phyloP scores from a whole-genome alignment of 2,888 invertebrate species.

The Baccha elongata region DNA sequence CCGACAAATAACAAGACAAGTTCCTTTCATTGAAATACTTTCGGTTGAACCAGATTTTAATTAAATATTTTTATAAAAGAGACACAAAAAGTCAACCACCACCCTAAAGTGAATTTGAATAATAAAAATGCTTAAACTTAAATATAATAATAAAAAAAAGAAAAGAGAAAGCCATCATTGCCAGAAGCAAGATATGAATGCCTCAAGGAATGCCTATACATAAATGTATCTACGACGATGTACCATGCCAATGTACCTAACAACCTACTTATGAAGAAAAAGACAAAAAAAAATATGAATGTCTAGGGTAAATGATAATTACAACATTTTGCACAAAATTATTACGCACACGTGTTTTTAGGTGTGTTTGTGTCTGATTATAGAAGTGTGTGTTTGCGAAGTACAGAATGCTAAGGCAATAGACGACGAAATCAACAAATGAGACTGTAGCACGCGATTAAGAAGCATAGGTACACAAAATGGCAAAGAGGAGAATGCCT shows the following conservation, averaged over 20 bases:
- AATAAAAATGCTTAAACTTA: conserved; percentile 30
- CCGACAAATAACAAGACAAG: conserved; percentile 56
- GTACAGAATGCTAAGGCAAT: conserved; percentile 31
- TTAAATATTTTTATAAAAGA: conserved; percentile 58
- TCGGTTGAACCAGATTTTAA: conserved; percentile 66
- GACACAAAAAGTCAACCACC: conserved; percentile 21
- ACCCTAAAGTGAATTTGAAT: conserved; percentile 13
- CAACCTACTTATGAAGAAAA: conserved; percentile 17
- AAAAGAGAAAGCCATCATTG: conserved; percentile 7
- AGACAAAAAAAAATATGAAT: conserved; percentile 16
- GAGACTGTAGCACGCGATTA: conserved; percentile 60
- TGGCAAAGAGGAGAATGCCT: not conserved
- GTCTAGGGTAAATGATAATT: conserved; percentile 58
- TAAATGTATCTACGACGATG: not conserved
- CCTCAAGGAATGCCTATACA: not conserved
- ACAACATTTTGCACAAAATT: conserved; percentile 64
- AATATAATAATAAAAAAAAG: not conserved
- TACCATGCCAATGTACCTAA: not conserved
- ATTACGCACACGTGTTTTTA: conserved; percentile 49
- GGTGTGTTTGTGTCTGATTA: not conserved
- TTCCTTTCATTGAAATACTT: conserved; percentile 64
- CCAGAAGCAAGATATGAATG: conserved; percentile 6
- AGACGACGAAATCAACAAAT: conserved; percentile 46
- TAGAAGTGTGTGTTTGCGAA: not conserved
- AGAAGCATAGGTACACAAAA: conserved; percentile 1